Conservation (phyloP, 2,888 invertebrate species). For the Alloscopus bannaensis region DNA sequence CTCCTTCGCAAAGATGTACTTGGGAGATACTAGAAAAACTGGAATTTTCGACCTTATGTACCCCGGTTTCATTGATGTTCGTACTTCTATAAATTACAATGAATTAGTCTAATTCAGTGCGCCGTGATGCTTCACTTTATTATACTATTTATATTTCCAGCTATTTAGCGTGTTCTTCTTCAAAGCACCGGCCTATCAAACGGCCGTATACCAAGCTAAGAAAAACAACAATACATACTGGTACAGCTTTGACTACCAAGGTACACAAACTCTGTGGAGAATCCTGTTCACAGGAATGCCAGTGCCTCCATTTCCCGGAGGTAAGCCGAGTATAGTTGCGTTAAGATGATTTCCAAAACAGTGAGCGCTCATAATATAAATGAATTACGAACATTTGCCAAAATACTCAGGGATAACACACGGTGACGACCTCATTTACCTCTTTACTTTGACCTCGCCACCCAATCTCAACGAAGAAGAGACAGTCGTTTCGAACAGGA, state of each 20-base stretch:
- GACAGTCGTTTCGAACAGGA: constrained; percentile 76
- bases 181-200: constrained; percentile 77
- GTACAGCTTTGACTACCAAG: constrained; percentile 78
- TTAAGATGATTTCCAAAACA: background rate
- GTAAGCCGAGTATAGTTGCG: constrained; percentile 7
- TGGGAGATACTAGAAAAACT: constrained; percentile 75
- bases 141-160: constrained; percentile 73
- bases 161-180: constrained; percentile 76
- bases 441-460: constrained; percentile 76
- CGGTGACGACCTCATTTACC: constrained; percentile 80
- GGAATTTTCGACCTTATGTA: constrained; percentile 76
- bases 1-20: constrained; percentile 76
- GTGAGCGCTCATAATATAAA: background rate
- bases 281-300: constrained; percentile 71
- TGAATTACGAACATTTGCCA: background rate
- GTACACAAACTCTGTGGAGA: constrained; percentile 74
- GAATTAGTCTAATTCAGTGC: background rate
- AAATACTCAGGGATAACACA: constrained; percentile 77
- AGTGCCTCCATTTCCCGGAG: constrained; percentile 57
- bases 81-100: constrained; percentile 62
- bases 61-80: constrained; percentile 78
- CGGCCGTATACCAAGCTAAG: constrained; percentile 75
- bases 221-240: constrained; percentile 75
- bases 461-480: constrained; percentile 66
- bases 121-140: background rate